These are phyloP conservation scores for Phoebastria nigripes DNA, from an alignment of 2,797 vertebrate genomes.

Conservation along the genomic window DNA sequence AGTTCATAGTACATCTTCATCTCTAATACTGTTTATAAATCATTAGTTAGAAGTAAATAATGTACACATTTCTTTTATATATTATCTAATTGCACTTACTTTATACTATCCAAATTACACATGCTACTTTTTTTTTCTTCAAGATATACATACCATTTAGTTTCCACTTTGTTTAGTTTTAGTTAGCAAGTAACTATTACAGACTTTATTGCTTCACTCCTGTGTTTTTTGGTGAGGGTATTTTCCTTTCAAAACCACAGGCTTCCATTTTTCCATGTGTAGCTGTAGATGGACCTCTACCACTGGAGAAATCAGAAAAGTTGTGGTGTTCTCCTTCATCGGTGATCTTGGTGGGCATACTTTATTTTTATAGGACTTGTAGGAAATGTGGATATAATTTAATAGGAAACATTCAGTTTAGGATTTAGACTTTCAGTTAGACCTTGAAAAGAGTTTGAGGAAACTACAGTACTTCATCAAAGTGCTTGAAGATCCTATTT, in stretches of 20 bases:
- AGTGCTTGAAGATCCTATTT: slow-evolving; percentile 10
- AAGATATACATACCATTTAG: neutral
- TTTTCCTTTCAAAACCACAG: neutral
- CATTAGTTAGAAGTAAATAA: neutral
- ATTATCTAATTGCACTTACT: neutral
- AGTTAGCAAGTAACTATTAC: neutral
- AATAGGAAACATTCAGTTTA: slow-evolving; percentile 3
- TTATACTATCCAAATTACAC: neutral
- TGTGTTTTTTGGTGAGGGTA: neutral
- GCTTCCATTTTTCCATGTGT: neutral
- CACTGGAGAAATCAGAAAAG: neutral
- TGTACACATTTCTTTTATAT: neutral
- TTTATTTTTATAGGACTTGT: slow-evolving; percentile 9
- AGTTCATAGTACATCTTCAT: neutral
- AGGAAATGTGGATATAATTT: neutral
- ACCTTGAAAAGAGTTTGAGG: slow-evolving; percentile 1
- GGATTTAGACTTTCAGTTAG: slow-evolving; percentile 4
- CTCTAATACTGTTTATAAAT: neutral
- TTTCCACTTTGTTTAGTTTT: neutral
- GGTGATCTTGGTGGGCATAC: neutral
- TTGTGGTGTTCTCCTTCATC: neutral
- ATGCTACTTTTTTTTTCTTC: neutral
- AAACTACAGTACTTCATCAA: slow-evolving; percentile 17
- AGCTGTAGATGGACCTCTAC: neutral
- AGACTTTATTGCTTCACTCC: neutral